Conservation (phyloP, 2,797 vertebrate species). For the Balearica regulorum region DNA sequence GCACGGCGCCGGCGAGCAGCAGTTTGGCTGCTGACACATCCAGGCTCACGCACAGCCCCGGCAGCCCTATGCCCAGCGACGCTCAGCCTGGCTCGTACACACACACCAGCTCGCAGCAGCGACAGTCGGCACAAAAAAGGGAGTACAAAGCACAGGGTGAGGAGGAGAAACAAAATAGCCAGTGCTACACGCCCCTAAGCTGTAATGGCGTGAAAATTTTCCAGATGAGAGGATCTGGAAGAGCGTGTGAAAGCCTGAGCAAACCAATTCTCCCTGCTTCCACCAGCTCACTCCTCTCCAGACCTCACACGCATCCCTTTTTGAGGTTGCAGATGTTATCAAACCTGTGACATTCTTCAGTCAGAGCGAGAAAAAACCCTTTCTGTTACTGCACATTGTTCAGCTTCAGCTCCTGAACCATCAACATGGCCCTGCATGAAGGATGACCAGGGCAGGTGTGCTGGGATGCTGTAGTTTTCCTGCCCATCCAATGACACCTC, state of each 20-base stretch:
- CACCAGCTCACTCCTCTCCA: not conserved
- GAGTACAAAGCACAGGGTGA: not conserved
- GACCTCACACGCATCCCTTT: not conserved
- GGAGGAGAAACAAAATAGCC: not conserved
- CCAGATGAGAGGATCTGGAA: not conserved
- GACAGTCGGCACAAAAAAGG: not conserved
- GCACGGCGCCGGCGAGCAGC: accelerated
- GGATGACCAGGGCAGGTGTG: not conserved
- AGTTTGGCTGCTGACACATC: not conserved
- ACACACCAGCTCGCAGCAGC: accelerated
- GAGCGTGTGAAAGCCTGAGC: not conserved
- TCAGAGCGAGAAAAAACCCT: not conserved
- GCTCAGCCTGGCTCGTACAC: not conserved
- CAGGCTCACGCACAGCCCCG: not conserved
- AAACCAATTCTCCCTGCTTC: not conserved
- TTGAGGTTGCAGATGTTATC: not conserved
- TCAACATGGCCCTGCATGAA: not conserved
- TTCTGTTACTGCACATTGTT: not conserved
- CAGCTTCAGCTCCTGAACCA: not conserved
- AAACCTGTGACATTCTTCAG: not conserved
- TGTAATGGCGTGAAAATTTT: not conserved
- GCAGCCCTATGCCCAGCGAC: not conserved
- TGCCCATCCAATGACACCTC: not conserved
- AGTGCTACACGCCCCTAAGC: accelerated
- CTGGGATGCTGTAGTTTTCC: not conserved